Evolutionary conservation across 2,113 vertebrate species (phyloP).

Genomic region (Actenoides hombroni): DNA sequence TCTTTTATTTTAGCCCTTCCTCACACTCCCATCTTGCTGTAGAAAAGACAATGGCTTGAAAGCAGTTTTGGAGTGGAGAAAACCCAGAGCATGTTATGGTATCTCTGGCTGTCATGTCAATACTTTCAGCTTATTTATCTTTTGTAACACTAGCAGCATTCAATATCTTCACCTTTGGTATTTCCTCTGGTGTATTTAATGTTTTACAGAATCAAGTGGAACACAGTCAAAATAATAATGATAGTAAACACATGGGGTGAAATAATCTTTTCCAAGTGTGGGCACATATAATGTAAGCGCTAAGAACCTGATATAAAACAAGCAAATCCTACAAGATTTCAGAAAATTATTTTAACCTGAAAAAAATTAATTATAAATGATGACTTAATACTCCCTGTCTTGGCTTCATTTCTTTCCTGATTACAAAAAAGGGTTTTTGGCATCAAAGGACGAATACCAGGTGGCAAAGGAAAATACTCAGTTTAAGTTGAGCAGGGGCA

Average conservation of each 20-base stretch:
- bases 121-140: background rate
- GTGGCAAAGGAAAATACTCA: background rate
- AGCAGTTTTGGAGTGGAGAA: background rate
- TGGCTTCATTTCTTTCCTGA: background rate
- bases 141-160: background rate
- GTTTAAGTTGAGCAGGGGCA: background rate
- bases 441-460: background rate
- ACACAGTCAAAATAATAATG: background rate
- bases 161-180: background rate
- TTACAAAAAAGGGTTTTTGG: background rate
- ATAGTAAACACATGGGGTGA: background rate
- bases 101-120: background rate
- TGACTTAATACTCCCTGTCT: background rate
- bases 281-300: background rate
- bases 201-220: constrained; percentile 9
- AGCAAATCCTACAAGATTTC: background rate
- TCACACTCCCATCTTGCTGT: background rate
- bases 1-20: background rate
- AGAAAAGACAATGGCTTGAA: background rate
- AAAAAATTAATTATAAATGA: constrained; percentile 3
- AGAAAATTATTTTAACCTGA: background rate
- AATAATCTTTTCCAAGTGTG: background rate
- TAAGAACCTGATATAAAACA: background rate
- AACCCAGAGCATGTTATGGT: background rate
- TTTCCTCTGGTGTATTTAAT: background rate